Conservation (phyloP, 2,888 invertebrate genomes). For the Scaptodrosophila latifasciaeformis region DNA sequence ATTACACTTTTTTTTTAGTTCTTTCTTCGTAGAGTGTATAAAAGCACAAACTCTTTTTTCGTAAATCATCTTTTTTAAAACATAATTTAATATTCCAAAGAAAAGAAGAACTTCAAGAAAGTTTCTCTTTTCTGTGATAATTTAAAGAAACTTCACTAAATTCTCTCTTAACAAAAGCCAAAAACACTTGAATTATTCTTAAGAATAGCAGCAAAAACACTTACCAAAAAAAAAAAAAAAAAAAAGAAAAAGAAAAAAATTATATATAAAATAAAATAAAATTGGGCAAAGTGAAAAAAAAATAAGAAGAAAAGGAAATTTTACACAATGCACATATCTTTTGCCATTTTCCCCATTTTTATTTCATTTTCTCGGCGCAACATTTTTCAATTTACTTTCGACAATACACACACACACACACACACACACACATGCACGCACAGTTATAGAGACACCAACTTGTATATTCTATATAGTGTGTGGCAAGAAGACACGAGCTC, state of each 20-base stretch:
- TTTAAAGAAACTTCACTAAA: too few relatives aligned
- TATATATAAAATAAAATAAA: not conserved
- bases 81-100: too few relatives aligned
- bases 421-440: slow-evolving; percentile 13
- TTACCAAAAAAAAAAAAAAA: too few relatives aligned
- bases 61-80: too few relatives aligned
- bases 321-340: slow-evolving; percentile 29
- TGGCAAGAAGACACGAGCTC: too few relatives aligned
- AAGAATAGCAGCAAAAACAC: not conserved
- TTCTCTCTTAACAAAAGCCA: not conserved
- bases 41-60: too few relatives aligned
- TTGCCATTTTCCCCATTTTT: slow-evolving; percentile 53
- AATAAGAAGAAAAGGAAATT: not conserved
- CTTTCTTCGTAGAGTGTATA: too few relatives aligned
- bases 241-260: too few relatives aligned
- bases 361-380: slow-evolving; percentile 54
- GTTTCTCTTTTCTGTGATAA: too few relatives aligned
- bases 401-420: slow-evolving; percentile 9
- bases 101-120: too few relatives aligned
- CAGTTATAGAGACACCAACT: not conserved
- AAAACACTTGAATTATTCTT: not conserved
- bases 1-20: too few relatives aligned
- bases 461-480: slow-evolving; percentile 8
- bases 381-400: slow-evolving; percentile 63
- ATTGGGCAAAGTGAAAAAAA: slow-evolving; percentile 12